These are phyloP conservation scores for Mechanitis mazaeus DNA, from an alignment of 2,888 invertebrate genomes.

Conservation along the genomic window DNA sequence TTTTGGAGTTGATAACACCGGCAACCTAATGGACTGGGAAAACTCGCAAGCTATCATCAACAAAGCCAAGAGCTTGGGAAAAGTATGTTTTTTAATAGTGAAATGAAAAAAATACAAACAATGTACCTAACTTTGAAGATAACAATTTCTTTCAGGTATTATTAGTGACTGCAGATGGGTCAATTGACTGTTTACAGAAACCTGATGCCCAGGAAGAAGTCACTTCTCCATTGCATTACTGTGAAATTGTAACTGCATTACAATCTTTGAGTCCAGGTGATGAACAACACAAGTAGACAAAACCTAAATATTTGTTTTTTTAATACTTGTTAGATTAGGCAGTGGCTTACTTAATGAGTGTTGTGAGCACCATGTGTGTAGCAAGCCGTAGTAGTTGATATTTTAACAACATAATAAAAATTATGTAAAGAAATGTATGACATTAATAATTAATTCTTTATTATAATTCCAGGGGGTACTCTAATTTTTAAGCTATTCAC, in stretches of 20 bases:
- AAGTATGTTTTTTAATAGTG: slow-evolving; percentile 46
- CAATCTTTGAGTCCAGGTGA: slow-evolving; percentile 78
- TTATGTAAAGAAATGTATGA: no score
- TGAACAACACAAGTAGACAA: no score
- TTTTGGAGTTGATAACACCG: slow-evolving; percentile 91
- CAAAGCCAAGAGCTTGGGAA: slow-evolving; percentile 65
- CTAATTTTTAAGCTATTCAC: slow-evolving; percentile 95
- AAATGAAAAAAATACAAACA: not conserved
- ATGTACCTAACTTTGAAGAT: not conserved
- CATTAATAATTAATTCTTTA: slow-evolving; percentile 4
- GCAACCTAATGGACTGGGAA: slow-evolving; percentile 84
- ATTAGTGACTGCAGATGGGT: slow-evolving; percentile 94
- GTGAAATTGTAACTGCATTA: slow-evolving; percentile 88
- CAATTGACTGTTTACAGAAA: slow-evolving; percentile 89
- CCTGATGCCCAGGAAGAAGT: slow-evolving; percentile 91
- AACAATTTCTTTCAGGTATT: slow-evolving; percentile 61
- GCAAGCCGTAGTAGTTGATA: not conserved
- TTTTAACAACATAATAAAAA: no score
- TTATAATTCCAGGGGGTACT: slow-evolving; percentile 78
- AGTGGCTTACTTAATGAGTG: no score
- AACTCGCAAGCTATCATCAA: slow-evolving; percentile 81
- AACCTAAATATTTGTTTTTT: no score
- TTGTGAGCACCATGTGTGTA: not conserved
- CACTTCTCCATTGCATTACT: slow-evolving; percentile 87
- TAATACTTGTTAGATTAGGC: no score